Evolutionary conservation across 2,888 invertebrate species (phyloP), one percentile per base, ranked within the genome.

Genomic region (Erebia epiphron): DNA sequence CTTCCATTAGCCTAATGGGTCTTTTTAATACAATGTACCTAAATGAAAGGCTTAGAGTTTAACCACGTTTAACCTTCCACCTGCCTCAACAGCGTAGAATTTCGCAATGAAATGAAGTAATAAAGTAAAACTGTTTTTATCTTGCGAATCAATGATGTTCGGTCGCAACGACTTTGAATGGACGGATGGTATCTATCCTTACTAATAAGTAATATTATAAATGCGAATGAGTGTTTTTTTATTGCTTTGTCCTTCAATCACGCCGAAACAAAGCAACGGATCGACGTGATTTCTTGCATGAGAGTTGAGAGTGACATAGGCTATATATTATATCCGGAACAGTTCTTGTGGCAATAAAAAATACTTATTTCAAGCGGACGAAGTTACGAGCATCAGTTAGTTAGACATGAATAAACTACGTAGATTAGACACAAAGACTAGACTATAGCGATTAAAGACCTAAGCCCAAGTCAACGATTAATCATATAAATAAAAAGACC

Each of bases 11-110:
- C 50, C 43, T 73, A 68, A 73, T 70, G 70, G 70, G 65, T 62
- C 49, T 73, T 73, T 73, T 73, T 68, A 70, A 70, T 68, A 65
- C 60, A 68, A 70, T 73, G 68, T 68, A 54, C 14, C 50, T 54
- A 56, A 70, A 57, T 66, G 46, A 49, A 16, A 64, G 52, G 52
- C 65, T 54, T 41, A 49, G 46, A 62, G 62, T 14, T 62, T 21
- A 62, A 49, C 49, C 62, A 21, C 49, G 62, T 14, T 62, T 21
- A 62, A 49, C 49, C 62, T 14, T 49, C 16, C 13, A 46, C 14
- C 61, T 61, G 21, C 13, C 46, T 61, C 14, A 46, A 14, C 14
- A 13, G 7, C 49, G 18, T 5, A n/a, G 14, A 41, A 16, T 43
- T 16, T 43, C 11, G 16, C 16, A 9, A 4, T 57, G 56, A 41